Evolutionary conservation across 2,888 invertebrate genomes (phyloP).

Genomic region (Parnassius apollo): DNA sequence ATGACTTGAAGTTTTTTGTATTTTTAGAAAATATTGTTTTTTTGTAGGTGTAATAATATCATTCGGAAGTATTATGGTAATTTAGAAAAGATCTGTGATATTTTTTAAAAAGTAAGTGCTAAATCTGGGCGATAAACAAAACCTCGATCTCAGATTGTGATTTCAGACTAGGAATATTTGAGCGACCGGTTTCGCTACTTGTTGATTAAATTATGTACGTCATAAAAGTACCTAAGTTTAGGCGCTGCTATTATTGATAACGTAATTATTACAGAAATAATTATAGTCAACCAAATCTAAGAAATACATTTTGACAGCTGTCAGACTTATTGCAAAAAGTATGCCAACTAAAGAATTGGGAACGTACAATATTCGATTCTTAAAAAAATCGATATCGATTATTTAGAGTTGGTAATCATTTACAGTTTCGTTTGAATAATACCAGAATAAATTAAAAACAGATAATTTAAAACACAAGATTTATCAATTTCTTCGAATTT

Average conservation of each 20-base stretch:
- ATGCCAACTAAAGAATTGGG: too few relatives aligned
- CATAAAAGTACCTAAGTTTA: conserved; percentile 19
- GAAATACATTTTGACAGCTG: too few relatives aligned
- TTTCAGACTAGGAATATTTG: conserved; percentile 45
- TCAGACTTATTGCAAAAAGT: too few relatives aligned
- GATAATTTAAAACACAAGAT: too few relatives aligned
- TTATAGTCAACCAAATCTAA: not conserved
- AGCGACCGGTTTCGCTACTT: conserved; percentile 38
- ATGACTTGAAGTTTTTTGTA: conserved; percentile 7
- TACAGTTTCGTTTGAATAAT: too few relatives aligned
- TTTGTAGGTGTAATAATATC: conserved; percentile 39
- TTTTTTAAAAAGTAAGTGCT: conserved; percentile 58
- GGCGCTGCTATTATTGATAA: conserved; percentile 1
- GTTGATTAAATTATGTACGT: conserved; percentile 29
- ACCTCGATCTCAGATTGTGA: conserved; percentile 71
- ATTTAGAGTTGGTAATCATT: too few relatives aligned
- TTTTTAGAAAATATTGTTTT: conserved; percentile 32
- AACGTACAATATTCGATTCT: too few relatives aligned
- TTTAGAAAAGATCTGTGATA: conserved; percentile 77
- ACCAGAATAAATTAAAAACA: too few relatives aligned
- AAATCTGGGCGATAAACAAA: conserved; percentile 64
- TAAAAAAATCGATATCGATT: too few relatives aligned
- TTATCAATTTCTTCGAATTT: too few relatives aligned
- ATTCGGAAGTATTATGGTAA: conserved; percentile 72
- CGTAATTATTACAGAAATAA: conserved; percentile 2